Evolutionary conservation across 2,888 invertebrate genomes (phyloP), one percentile per base, ranked within the genome.

Genomic region (Arctia plantaginis): DNA sequence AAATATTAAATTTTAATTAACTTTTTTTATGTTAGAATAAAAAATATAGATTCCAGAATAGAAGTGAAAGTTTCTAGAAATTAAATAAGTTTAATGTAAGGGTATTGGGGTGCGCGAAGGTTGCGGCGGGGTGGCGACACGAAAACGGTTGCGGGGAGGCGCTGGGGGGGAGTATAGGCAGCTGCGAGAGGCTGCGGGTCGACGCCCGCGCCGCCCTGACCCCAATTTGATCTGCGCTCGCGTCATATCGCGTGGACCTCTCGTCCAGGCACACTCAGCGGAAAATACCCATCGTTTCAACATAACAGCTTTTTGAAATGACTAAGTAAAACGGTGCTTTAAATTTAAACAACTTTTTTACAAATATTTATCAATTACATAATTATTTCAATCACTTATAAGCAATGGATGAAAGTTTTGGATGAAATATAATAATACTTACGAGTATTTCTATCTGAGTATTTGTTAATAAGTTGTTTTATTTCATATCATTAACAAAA

Each of bases 141-240:
- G 76, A 71, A 66, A 65, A 66, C 71, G 67, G 71, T 73, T 65
- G 72, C 66, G 75, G 12, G 80, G 84, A 83, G 86, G 85, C 83
- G 62, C 2, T 15, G 7, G 13, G 81, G 84, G 84, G 85, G 85
- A 83, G 73, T 76, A 82, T 83, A 89, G 92, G 91, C 91, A 88
- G 90, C 92, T 87, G 94, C 87, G 89, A 88, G 92, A 90, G 92
- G 92, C 92, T 89, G 90, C 92, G 88, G 95, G 94, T 96, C 95
- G 95, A 92, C 93, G 95, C 82, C 95, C 95, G 94, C 95, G 95
- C 91, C 93, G 95, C 95, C 94, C 94, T 95, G 94, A 95, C 95
- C 95, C 90, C 94, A 95, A 95, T 95, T 88, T 89, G 91, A 88
- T 87, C 87, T 89, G 92, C 92, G 92, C 94, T 93, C 94, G 93